Conservation (phyloP, 2,113 vertebrate genomes). For the Genyomyrus donnyi region DNA sequence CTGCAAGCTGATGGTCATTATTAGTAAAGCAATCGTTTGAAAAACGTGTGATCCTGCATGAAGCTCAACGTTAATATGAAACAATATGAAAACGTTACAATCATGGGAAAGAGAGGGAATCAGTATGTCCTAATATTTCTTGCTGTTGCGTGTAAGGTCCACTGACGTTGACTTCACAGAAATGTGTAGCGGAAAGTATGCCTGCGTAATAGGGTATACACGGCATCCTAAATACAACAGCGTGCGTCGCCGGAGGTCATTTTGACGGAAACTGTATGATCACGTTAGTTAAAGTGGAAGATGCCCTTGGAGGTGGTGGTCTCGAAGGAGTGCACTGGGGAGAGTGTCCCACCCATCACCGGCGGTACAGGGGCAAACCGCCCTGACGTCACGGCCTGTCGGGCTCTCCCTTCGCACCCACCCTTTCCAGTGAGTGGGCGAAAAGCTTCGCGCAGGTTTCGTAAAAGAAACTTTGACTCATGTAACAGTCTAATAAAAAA, state of each 20-base stretch:
- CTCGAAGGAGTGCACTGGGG: background rate
- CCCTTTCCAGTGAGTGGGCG: constrained; percentile 23
- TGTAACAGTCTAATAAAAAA: background rate
- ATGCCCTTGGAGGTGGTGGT: background rate
- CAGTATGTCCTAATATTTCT: background rate
- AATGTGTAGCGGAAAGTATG: background rate
- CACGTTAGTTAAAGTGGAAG: background rate
- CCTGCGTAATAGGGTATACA: background rate
- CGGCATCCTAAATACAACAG: background rate
- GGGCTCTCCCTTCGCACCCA: constrained; percentile 8
- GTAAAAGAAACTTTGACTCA: constrained; percentile 28
- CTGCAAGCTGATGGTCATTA: background rate
- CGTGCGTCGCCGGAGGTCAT: background rate
- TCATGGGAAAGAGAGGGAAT: background rate
- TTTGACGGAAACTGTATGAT: background rate
- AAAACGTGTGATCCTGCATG: background rate
- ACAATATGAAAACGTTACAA: background rate
- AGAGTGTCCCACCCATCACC: background rate
- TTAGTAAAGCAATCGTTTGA: background rate
- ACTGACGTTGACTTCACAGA: constrained; percentile 1
- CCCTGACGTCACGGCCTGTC: constrained; percentile 9
- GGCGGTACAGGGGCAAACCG: constrained; percentile 13
- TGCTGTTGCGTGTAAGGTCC: background rate
- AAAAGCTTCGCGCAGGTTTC: constrained; percentile 10
- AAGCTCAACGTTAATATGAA: background rate